Evolutionary conservation across 2,113 vertebrate genomes (phyloP).

Genomic region (Thinocorus orbignyianus): DNA sequence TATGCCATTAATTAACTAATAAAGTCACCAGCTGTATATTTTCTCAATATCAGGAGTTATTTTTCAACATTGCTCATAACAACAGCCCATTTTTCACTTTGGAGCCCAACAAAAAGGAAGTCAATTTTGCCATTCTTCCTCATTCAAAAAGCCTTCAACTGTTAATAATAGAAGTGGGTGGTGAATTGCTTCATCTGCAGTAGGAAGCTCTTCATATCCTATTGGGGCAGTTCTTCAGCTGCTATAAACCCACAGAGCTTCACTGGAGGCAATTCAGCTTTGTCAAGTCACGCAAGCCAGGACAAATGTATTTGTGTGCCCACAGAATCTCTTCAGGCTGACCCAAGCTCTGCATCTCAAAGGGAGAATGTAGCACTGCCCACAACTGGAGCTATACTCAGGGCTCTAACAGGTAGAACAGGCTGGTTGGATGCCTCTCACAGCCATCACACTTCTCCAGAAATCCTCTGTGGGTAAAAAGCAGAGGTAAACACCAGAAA

Average conservation of each 20-base stretch:
- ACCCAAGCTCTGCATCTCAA: not conserved
- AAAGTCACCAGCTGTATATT: not conserved
- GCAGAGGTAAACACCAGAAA: not conserved
- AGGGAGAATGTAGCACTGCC: not conserved
- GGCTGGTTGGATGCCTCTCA: not conserved
- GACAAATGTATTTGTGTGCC: not conserved
- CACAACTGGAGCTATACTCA: not conserved
- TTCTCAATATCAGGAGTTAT: not conserved
- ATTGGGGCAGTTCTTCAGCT: slow-evolving; percentile 19
- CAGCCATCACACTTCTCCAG: not conserved
- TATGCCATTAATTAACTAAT: not conserved
- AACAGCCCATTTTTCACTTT: slow-evolving; percentile 27
- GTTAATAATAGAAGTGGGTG: slow-evolving; percentile 52
- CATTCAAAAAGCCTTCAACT: slow-evolving; percentile 28
- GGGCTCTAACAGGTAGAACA: not conserved
- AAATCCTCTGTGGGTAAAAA: not conserved
- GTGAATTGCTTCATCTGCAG: slow-evolving; percentile 50
- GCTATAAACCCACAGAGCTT: not conserved
- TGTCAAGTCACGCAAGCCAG: not conserved
- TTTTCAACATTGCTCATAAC: slow-evolving; percentile 3
- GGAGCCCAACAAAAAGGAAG: slow-evolving; percentile 31
- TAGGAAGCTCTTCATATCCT: slow-evolving; percentile 41
- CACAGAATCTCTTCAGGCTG: not conserved
- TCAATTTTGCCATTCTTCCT: slow-evolving; percentile 50
- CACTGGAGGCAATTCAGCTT: not conserved